Evolutionary conservation across 2,888 invertebrate species (phyloP).

Genomic region (Eupithecia dodoneata): DNA sequence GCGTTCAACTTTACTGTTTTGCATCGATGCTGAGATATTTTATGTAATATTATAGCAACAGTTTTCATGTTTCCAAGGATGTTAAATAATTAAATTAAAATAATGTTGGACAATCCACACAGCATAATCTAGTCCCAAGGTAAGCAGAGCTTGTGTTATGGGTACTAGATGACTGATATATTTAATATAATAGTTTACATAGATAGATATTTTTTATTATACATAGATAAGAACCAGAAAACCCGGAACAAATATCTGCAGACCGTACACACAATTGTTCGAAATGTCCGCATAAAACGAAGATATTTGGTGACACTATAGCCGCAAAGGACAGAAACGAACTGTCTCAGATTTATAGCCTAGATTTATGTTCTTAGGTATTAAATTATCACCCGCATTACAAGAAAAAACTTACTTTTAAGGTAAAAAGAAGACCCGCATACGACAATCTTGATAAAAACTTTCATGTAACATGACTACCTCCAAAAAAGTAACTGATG

Average conservation of each 20-base stretch:
- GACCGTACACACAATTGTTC: too few relatives aligned
- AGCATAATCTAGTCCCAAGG: too few relatives aligned
- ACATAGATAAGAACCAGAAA: too few relatives aligned
- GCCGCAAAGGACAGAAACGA: background rate
- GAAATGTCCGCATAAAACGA: background rate
- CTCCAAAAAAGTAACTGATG: slow-evolving; percentile 36
- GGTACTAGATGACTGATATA: too few relatives aligned
- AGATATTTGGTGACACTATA: background rate
- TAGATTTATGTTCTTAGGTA: slow-evolving; percentile 23
- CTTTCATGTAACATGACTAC: slow-evolving; percentile 29
- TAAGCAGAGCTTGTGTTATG: too few relatives aligned
- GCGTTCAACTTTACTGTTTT: background rate
- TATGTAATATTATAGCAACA: background rate
- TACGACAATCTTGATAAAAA: slow-evolving; percentile 34
- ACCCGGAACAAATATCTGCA: too few relatives aligned
- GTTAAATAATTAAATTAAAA: too few relatives aligned
- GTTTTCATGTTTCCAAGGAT: background rate
- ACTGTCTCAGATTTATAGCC: slow-evolving; percentile 34
- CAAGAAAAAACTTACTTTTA: slow-evolving; percentile 29
- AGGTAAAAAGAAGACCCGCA: slow-evolving; percentile 6
- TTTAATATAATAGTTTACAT: too few relatives aligned
- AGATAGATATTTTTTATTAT: too few relatives aligned
- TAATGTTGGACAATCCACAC: too few relatives aligned
- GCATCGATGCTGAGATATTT: background rate
- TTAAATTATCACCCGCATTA: slow-evolving; percentile 18